Conservation (phyloP, 2,888 invertebrate genomes). For the Lottia scabra region DNA sequence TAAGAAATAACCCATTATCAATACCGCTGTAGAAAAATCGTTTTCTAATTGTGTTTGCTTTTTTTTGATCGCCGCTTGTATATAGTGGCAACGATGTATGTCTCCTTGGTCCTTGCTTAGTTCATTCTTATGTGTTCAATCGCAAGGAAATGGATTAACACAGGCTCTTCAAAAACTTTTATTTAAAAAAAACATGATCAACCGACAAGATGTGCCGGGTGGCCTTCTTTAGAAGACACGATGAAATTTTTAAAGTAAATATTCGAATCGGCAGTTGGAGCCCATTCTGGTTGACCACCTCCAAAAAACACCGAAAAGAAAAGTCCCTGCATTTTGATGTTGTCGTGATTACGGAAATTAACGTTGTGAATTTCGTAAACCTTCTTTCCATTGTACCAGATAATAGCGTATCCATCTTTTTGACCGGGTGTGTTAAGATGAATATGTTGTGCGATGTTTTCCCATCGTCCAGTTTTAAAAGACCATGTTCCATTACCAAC, state of each 20-base stretch:
- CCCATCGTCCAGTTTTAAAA: constrained; percentile 38
- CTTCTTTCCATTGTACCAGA: constrained; percentile 37
- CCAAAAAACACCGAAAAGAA: constrained; percentile 55
- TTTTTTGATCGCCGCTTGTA: too few relatives aligned
- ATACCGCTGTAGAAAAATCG: too few relatives aligned
- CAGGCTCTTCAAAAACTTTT: too few relatives aligned
- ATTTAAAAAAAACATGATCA: too few relatives aligned
- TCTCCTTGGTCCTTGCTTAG: too few relatives aligned
- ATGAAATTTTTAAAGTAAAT: constrained; percentile 52
- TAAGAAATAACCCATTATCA: too few relatives aligned
- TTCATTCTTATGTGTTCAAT: too few relatives aligned
- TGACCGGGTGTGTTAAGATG: constrained; percentile 41
- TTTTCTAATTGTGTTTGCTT: too few relatives aligned
- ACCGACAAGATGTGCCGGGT: too few relatives aligned
- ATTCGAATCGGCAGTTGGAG: constrained; percentile 39
- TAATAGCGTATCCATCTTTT: constrained; percentile 36
- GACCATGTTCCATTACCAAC: constrained; percentile 30
- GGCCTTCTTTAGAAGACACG: too few relatives aligned
- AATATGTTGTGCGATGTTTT: constrained; percentile 41
- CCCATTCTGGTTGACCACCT: constrained; percentile 38
- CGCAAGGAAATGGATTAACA: too few relatives aligned
- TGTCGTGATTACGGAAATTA: constrained; percentile 32
- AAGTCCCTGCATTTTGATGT: constrained; percentile 40
- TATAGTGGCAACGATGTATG: too few relatives aligned
- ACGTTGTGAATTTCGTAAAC: constrained; percentile 33